Conservation (phyloP, 2,113 vertebrate genomes). For the Cololabis saira region DNA sequence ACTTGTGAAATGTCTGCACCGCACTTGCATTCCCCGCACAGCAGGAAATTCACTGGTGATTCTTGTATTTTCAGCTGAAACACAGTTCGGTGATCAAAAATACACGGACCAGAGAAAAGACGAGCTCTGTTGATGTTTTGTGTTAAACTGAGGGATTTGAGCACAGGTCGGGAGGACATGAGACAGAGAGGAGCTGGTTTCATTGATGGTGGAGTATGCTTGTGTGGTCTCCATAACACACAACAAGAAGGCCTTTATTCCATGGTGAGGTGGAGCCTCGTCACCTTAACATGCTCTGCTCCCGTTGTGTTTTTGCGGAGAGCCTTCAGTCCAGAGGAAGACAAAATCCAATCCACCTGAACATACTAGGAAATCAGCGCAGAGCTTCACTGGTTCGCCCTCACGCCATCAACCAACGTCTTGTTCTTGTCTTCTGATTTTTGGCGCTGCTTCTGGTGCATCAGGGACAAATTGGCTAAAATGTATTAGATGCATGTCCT, state of each 20-base stretch:
- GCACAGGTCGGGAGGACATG: no score
- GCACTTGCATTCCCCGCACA: slow-evolving; percentile 20
- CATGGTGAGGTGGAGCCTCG: slow-evolving; percentile 9
- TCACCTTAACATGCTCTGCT: slow-evolving; percentile 7
- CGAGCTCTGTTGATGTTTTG: no score
- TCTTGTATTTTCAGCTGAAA: no score
- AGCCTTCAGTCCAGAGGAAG: neutral
- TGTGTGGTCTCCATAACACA: slow-evolving; percentile 33
- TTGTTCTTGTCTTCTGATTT: slow-evolving; percentile 25
- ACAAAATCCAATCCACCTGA: neutral
- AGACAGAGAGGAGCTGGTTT: slow-evolving; percentile 40
- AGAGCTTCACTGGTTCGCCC: neutral
- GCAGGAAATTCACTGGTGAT: neutral
- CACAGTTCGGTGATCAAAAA: no score
- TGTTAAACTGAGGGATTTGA: no score
- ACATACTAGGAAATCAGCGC: slow-evolving; percentile 2
- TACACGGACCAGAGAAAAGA: no score
- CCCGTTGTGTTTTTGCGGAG: neutral
- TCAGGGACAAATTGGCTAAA: slow-evolving; percentile 35
- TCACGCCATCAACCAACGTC: slow-evolving; percentile 8
- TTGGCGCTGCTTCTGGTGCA: slow-evolving; percentile 22
- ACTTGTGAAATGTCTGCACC: slow-evolving; percentile 48
- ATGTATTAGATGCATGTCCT: slow-evolving; percentile 52
- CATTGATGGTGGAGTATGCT: slow-evolving; percentile 57
- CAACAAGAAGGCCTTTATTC: slow-evolving; percentile 36